These are phyloP conservation scores for Drosophila sulfurigaster DNA, from an alignment of 1,140 invertebrate genomes.

Conservation along the genomic window DNA sequence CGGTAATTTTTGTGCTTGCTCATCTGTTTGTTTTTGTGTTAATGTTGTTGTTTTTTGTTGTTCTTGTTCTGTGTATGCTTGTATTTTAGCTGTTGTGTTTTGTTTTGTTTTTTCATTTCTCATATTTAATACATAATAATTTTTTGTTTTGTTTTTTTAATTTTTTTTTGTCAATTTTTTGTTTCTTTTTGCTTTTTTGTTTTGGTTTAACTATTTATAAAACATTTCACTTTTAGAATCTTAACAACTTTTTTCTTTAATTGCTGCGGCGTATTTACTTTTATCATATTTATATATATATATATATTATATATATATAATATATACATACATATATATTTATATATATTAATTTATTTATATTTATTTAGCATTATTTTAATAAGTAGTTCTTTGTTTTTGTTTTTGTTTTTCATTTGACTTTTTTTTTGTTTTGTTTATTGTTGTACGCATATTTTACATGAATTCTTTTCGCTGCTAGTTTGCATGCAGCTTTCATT, in stretches of 20 bases:
- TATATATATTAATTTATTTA: conserved; percentile 42
- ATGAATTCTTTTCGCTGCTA: conserved; percentile 60
- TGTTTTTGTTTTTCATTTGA: conserved; percentile 53
- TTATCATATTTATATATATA: conserved; percentile 36
- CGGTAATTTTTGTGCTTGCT: conserved; percentile 44
- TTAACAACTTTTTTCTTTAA: conserved; percentile 81
- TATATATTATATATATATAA: conserved; percentile 33
- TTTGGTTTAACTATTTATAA: conserved; percentile 84
- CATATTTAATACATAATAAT: conserved; percentile 81
- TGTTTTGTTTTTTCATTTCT: conserved; percentile 35
- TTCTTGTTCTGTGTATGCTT: conserved; percentile 28
- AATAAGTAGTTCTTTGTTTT: conserved; percentile 63
- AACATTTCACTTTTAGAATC: conserved; percentile 85
- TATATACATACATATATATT: conserved; percentile 61
- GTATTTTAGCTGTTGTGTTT: conserved; percentile 52
- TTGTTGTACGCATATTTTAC: conserved; percentile 78
- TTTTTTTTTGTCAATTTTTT: conserved; percentile 36
- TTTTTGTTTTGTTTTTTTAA: conserved; percentile 43
- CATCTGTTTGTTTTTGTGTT: conserved; percentile 11
- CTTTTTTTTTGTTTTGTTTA: conserved; percentile 48
- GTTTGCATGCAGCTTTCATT: conserved; percentile 24
- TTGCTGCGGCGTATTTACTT: conserved; percentile 63
- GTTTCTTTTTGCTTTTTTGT: conserved; percentile 45
- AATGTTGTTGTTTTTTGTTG: conserved; percentile 13
- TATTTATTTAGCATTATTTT: conserved; percentile 63